phyloP scores from a whole-genome alignment of 2,113 vertebrate genomes.

The Embiotoca jacksoni region DNA sequence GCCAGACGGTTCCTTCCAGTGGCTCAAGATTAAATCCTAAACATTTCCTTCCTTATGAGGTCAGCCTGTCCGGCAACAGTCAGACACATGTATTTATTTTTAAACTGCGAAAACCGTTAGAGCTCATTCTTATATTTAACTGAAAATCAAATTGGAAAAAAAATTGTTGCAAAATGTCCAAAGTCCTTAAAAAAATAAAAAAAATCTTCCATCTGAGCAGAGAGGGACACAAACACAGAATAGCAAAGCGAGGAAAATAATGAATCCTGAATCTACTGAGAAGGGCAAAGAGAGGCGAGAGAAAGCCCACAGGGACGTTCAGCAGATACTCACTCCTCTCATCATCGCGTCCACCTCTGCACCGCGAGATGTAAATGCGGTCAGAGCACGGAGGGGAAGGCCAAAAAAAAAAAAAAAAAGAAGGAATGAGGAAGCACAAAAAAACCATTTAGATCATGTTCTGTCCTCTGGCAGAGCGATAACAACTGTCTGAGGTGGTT shows the following conservation, averaged over 20 bases:
- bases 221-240: constrained; percentile 2
- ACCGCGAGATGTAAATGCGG: constrained; percentile 42
- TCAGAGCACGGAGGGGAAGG: background rate
- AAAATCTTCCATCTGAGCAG: constrained; percentile 5
- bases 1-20: too few species aligned
- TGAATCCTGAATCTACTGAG: constrained; percentile 24
- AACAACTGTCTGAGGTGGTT: constrained; percentile 30
- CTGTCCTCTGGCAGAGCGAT: constrained; percentile 11
- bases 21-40: too few species aligned
- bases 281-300: constrained; percentile 38
- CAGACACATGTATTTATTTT: too few species aligned
- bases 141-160: constrained; percentile 9
- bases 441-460: background rate
- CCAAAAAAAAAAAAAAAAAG: background rate
- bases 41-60: too few species aligned
- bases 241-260: constrained; percentile 32
- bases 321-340: constrained; percentile 33
- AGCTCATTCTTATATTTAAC: background rate
- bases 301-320: constrained; percentile 11
- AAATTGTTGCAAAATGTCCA: background rate
- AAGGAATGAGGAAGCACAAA: background rate
- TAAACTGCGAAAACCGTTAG: too few species aligned
- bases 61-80: background rate
- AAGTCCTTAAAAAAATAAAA: background rate
- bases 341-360: constrained; percentile 37